These are phyloP conservation scores for Danio kyathit DNA, from an alignment of 2,797 vertebrate genomes.

Conservation along the genomic window DNA sequence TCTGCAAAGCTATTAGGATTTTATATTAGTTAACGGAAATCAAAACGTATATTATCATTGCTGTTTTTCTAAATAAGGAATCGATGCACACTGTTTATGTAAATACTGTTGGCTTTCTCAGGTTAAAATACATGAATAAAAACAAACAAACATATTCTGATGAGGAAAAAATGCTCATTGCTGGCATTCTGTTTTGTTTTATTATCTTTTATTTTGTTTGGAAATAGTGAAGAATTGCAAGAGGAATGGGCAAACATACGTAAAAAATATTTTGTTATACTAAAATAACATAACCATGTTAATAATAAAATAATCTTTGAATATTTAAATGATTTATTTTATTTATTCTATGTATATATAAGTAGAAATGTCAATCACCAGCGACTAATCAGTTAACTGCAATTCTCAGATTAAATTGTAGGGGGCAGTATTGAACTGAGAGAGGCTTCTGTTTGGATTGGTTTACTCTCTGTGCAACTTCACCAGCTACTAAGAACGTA, in stretches of 20 bases:
- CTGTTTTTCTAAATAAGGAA: not conserved
- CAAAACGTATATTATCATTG: not conserved
- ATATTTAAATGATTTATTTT: too few species aligned
- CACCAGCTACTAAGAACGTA: constrained; percentile 17
- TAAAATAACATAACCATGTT: not conserved
- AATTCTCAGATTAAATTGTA: constrained; percentile 69
- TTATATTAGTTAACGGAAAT: constrained; percentile 10
- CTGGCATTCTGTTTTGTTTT: too few species aligned
- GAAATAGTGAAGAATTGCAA: too few species aligned
- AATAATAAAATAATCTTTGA: not conserved
- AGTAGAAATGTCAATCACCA: not conserved
- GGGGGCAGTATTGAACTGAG: constrained; percentile 83
- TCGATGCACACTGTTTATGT: not conserved
- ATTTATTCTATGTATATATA: not conserved
- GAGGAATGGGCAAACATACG: too few species aligned
- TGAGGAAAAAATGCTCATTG: too few species aligned
- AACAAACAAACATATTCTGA: too few species aligned
- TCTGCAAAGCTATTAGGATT: not conserved
- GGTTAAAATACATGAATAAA: too few species aligned
- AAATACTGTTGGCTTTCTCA: not conserved
- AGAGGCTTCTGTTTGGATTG: constrained; percentile 55
- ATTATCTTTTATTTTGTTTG: too few species aligned
- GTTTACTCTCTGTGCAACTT: constrained; percentile 10
- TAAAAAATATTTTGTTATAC: too few species aligned
- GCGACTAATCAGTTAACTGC: constrained; percentile 47